A percentile compares a stretch with the other conserved stretches of the same genome.
Evolutionary conservation across 2,888 invertebrate species (phyloP).

Genomic region (Spisula solida): DNA sequence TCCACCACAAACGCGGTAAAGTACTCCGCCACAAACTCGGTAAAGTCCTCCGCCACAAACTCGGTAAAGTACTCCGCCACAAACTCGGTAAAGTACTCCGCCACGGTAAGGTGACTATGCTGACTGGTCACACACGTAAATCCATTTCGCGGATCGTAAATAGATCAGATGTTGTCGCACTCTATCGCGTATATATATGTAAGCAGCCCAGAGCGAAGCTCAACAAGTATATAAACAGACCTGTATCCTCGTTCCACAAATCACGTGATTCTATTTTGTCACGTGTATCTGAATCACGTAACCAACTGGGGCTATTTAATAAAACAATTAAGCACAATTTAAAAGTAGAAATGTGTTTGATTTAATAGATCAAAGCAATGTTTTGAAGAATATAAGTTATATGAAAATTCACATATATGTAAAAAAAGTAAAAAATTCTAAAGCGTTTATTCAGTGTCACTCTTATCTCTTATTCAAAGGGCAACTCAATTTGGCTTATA

Average conservation of each 20-base stretch:
- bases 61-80: too few species aligned
- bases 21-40: too few species aligned
- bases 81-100: too few species aligned
- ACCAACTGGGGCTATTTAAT: constrained; percentile 36
- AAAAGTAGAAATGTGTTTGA: neutral
- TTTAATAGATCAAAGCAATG: neutral
- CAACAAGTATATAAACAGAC: constrained; percentile 43
- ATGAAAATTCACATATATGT: neutral
- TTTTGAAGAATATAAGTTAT: neutral
- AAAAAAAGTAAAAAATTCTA: neutral
- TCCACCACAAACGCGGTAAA: too few species aligned
- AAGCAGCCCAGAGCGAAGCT: constrained; percentile 29
- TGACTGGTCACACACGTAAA: too few species aligned
- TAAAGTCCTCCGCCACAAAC: too few species aligned
- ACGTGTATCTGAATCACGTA: constrained; percentile 40
- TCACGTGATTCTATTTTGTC: constrained; percentile 47
- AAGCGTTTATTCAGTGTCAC: neutral
- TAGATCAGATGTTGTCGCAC: neutral
- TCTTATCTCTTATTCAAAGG: too few species aligned
- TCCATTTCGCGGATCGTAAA: too few species aligned
- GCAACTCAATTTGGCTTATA: too few species aligned
- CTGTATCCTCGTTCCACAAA: constrained; percentile 52
- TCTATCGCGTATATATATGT: neutral
- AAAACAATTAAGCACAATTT: constrained; percentile 19
- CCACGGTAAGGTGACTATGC: too few species aligned